phyloP scores from a whole-genome alignment of 2,888 invertebrate genomes.

The Eremobia ochroleuca region DNA sequence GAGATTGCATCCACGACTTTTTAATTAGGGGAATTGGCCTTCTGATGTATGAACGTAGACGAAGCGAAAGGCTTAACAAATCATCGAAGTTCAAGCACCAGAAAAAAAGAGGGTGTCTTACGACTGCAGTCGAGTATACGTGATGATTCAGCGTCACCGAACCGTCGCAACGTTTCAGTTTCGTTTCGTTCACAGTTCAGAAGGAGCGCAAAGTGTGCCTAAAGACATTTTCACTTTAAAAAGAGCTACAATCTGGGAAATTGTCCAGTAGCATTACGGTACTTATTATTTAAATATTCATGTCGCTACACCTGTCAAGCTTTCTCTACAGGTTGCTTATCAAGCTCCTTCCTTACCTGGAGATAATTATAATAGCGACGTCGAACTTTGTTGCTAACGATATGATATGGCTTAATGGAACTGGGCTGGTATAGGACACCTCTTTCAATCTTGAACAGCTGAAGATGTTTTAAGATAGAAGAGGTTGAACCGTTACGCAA shows the following conservation, averaged over 20 bases:
- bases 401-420: slow-evolving; percentile 18
- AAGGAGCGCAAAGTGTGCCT: neutral
- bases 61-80: neutral
- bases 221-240: neutral
- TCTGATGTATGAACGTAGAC: too few relatives aligned
- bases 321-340: slow-evolving; percentile 45
- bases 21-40: too few relatives aligned
- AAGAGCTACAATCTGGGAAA: neutral
- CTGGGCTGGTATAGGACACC: neutral
- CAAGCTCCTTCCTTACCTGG: slow-evolving; percentile 23
- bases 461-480: neutral
- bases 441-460: neutral
- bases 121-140: neutral
- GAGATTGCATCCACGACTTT: too few relatives aligned
- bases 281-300: slow-evolving; percentile 45
- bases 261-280: slow-evolving; percentile 4
- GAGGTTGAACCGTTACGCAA: neutral
- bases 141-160: neutral
- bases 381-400: slow-evolving; percentile 11
- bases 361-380: slow-evolving; percentile 29
- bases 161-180: neutral
- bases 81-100: neutral
- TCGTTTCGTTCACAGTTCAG: neutral
- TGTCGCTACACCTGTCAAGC: slow-evolving; percentile 17
- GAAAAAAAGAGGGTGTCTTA: neutral